Base-by-base conservation (phyloP, 2,888 invertebrate species). In the Ectobius pallidus region DNA sequence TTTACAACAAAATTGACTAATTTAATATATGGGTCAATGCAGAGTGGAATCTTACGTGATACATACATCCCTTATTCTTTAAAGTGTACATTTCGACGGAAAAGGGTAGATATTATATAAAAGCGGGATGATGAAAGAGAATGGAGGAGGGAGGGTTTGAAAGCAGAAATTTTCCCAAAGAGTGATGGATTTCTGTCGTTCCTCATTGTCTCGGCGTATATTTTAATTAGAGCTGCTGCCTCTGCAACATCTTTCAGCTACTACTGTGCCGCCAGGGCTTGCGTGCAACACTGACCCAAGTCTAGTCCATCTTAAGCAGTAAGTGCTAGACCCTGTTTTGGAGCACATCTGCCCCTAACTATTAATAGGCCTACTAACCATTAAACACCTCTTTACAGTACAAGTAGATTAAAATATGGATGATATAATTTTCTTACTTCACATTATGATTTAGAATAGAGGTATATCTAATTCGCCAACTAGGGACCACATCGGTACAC, bases 151-250 rank as follows among this genome's bases (percentile, higher is more conserved):
- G 25, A 14, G 65, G 25, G 61, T n/a, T n/a, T n/a, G 32, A 30
- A 32, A 65, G 65, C 44, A 65, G 65, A 46, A 65, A 65, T 65
- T 65, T 70, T 70, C 69, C 58, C 58, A 70, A 73, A 70, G 69
- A 70, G 58, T 70, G 69, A 70, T 70, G 69, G 69, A 70, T 70
- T 70, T 70, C 69, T 70, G 69, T 42, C 69, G 58, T 70, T 61
- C 58, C 42, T 70, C 58, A 70, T 55, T 70, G 69, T 70, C 58
- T 42, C 58, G 27, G 58, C 25, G 42, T 58, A 70, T 58, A 70
- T 70, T 70, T 70, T 70, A 70, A 70, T 70, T 70, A 70, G 58
- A 22, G 42, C 42, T 58, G 34, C 61, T 52, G 46, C 63, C 63
- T 62, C 63, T 67, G 61, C 73, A 39, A 65, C 65, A 65, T 65